Evolutionary conservation across 2,888 invertebrate genomes (phyloP).

Genomic region (Cheilosia grossa): DNA sequence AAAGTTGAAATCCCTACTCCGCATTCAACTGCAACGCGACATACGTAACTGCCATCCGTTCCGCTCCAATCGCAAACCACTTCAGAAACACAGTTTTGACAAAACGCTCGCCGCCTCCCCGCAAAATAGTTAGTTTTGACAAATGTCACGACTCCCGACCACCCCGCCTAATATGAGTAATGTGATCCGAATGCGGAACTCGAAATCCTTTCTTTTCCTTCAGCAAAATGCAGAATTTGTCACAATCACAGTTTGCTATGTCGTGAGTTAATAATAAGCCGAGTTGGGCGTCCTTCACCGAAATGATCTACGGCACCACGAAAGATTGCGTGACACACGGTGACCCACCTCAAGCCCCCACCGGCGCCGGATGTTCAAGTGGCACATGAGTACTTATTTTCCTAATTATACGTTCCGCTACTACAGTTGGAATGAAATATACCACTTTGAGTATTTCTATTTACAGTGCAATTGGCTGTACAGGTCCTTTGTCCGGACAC

Average conservation of each 20-base stretch:
- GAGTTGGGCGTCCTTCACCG: conserved; percentile 45
- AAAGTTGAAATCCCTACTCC: conserved; percentile 9
- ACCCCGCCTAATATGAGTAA: conserved; percentile 62
- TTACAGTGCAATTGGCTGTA: conserved; percentile 55
- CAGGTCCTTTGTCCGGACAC: conserved; percentile 40
- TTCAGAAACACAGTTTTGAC: conserved; percentile 60
- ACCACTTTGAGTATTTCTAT: conserved; percentile 44
- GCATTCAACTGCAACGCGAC: conserved; percentile 4
- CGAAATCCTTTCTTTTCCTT: conserved; percentile 7
- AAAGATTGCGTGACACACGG: conserved; percentile 71
- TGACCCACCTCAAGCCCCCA: background rate
- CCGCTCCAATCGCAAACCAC: conserved; percentile 13
- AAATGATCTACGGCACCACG: conserved; percentile 68
- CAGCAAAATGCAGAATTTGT: conserved; percentile 61
- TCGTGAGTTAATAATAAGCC: conserved; percentile 60
- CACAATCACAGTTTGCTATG: conserved; percentile 34
- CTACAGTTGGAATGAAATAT: conserved; percentile 53
- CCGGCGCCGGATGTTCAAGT: conserved; percentile 70
- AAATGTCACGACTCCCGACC: conserved; percentile 34
- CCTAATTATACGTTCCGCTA: conserved; percentile 71
- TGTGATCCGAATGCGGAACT: conserved; percentile 61
- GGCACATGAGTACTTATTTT: conserved; percentile 74
- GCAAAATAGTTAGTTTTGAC: conserved; percentile 53
- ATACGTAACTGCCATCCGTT: background rate
- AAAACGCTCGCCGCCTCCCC: conserved; percentile 57